Base-by-base conservation (phyloP, 1,140 invertebrate genomes). In the Pentalonia nigronervosa region DNA sequence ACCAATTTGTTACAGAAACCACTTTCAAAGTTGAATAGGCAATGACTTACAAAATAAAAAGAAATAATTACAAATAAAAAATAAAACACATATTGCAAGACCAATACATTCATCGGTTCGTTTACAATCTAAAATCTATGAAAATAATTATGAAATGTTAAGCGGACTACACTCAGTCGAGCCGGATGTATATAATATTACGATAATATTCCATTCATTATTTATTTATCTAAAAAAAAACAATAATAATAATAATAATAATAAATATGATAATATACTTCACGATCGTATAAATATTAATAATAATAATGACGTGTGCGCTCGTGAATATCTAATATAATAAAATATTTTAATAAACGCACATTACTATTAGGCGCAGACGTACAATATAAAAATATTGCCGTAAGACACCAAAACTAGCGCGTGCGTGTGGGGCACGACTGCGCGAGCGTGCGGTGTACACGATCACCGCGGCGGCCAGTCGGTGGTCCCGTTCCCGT, bases 401-500 rank as follows among this genome's bases (percentile, higher is more conserved):
- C 60, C 30, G 60, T 6, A n/a, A 67, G 60, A 67, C 30, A 14
- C 60, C 56, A 30, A 25, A 25, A 60, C 9, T 9, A n/a, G 30
- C 60, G 60, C 25, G 56, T 23, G 60, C 56, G 25, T 30, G 56
- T 60, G 25, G 56, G 56, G 56, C 56, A 30, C 56, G 23, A 60
- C 23, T 48, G 48, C 48, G 20, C 48, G 48, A 1, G n/a, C n/a
- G n/a, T n/a, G 17, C 48, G 48, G 8, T 0, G 53, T n/a, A n/a
- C 53, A 56, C 53, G 23, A 60, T 30, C 56, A 2, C 56, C 25
- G 56, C 60, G 11, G 60, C 25, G 30, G 60, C 60, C 11, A 67
- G 60, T 67, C 60, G 60, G 60, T n/a, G 60, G 60, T 67, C 60
- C 60, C 60, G 60, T 67, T 67, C 56, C 60, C 60, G 60, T 67